Conservation (phyloP, 1,140 invertebrate species). For the Drosophila asahinai region DNA sequence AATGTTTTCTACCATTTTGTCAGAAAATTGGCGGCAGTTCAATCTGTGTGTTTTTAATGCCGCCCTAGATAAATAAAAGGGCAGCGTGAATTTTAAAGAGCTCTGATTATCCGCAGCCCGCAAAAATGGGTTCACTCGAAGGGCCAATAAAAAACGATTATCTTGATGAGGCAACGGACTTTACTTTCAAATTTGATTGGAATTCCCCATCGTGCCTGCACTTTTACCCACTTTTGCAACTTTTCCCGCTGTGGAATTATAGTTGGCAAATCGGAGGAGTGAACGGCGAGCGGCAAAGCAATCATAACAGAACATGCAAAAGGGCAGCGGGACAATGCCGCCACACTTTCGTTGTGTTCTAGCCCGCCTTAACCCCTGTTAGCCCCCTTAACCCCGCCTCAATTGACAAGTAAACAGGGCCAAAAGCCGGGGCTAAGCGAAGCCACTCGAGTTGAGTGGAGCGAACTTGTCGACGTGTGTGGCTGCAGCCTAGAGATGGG, state of each 20-base stretch:
- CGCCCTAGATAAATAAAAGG: neutral
- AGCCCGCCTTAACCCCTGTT: conserved; percentile 15
- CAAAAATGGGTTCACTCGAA: neutral
- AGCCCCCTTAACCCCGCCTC: conserved; percentile 8
- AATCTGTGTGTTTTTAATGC: neutral
- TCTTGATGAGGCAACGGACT: conserved; percentile 15
- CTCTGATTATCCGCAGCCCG: neutral
- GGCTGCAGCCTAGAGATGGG: conserved; percentile 10
- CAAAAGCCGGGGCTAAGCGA: conserved; percentile 29
- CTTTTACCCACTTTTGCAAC: conserved; percentile 6
- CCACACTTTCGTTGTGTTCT: conserved; percentile 6
- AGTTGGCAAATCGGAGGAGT: neutral
- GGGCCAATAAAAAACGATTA: conserved; percentile 24
- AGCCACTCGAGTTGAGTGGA: conserved; percentile 34
- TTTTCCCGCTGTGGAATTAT: conserved; percentile 12
- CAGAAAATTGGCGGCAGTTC: neutral
- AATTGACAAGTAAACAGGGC: conserved; percentile 53
- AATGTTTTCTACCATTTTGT: neutral
- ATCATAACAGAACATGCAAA: conserved; percentile 68
- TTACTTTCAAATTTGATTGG: conserved; percentile 26
- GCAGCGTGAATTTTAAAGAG: neutral
- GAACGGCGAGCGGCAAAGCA: conserved; percentile 23
- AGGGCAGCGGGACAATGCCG: conserved; percentile 29
- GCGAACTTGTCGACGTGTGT: conserved; percentile 33
- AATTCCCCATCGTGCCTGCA: neutral